These are phyloP conservation scores for Hemibagrus guttatus DNA, from an alignment of 2,797 vertebrate genomes.

Conservation along the genomic window DNA sequence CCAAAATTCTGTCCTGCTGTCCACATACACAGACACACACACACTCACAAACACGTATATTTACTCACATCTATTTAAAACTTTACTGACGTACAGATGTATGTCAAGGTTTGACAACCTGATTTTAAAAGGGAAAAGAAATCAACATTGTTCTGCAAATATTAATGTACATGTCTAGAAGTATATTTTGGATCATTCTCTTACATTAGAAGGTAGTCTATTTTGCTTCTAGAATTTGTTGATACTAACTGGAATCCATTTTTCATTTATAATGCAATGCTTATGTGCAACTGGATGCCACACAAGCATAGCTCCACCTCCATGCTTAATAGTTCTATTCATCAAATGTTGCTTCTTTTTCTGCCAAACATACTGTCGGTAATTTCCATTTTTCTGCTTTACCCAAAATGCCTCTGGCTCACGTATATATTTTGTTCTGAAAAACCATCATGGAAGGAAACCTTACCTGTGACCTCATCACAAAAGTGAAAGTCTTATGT, in stretches of 20 bases:
- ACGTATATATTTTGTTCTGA: neutral
- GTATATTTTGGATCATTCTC: constrained; percentile 12
- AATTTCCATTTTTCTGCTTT: neutral
- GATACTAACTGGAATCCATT: neutral
- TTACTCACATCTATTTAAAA: neutral
- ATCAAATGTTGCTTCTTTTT: neutral
- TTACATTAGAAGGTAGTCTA: neutral
- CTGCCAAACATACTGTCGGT: neutral
- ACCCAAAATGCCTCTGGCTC: neutral
- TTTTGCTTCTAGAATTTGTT: constrained; percentile 1
- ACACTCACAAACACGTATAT: neutral
- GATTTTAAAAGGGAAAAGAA: neutral
- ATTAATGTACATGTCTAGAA: neutral
- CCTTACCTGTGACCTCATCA: neutral
- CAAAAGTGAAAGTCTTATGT: neutral
- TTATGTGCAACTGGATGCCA: neutral
- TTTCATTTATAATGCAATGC: neutral
- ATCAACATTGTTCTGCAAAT: neutral
- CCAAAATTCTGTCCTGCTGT: constrained; percentile 32
- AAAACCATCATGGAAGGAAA: neutral
- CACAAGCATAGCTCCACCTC: neutral
- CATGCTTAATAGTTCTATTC: neutral
- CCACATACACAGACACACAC: neutral
- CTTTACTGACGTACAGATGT: neutral
- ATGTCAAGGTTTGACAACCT: neutral